Percentiles rank a stretch among this genome's conserved stretches.
Evolutionary conservation across 64 coral and sea anemone genomes (phyloP).

Genomic region (Montipora foliosa): DNA sequence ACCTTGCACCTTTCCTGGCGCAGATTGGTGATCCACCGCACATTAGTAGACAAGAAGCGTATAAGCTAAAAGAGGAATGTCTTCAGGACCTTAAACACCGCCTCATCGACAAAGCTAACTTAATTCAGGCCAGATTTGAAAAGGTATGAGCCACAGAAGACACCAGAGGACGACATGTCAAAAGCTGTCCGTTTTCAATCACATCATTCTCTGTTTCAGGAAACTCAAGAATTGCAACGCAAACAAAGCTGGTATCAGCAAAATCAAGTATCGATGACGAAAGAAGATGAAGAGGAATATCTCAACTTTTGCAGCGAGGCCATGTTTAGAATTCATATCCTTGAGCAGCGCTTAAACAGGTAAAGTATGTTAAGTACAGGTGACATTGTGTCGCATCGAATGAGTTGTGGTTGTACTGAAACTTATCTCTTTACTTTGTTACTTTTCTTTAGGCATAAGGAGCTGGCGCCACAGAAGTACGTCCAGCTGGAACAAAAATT

Average conservation of each 20-base stretch:
- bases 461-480: slow-evolving; percentile 95
- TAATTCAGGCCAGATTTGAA: slow-evolving; percentile 98
- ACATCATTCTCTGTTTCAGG: slow-evolving; percentile 32
- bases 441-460: slow-evolving; percentile 87
- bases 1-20: slow-evolving; percentile 95
- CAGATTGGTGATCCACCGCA: slow-evolving; percentile 96
- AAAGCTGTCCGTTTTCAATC: too few relatives aligned
- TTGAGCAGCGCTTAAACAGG: slow-evolving; percentile 96
- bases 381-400: too few relatives aligned
- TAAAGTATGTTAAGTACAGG: slow-evolving; percentile 12
- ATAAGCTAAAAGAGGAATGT: slow-evolving; percentile 98
- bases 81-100: slow-evolving; percentile 96
- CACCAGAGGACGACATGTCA: too few relatives aligned
- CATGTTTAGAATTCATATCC: slow-evolving; percentile 99
- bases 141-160: slow-evolving; percentile 58
- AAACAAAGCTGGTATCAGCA: slow-evolving; percentile 99
- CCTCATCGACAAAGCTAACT: slow-evolving; percentile 96
- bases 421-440: neutral
- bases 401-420: neutral
- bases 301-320: slow-evolving; percentile 97
- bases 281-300: slow-evolving; percentile 99
- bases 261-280: slow-evolving; percentile 97
- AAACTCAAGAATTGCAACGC: slow-evolving; percentile 96
- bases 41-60: slow-evolving; percentile 86
- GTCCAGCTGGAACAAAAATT: slow-evolving; percentile 98